phyloP scores from a whole-genome alignment of 2,113 vertebrate species.

The Aramus guarauna region DNA sequence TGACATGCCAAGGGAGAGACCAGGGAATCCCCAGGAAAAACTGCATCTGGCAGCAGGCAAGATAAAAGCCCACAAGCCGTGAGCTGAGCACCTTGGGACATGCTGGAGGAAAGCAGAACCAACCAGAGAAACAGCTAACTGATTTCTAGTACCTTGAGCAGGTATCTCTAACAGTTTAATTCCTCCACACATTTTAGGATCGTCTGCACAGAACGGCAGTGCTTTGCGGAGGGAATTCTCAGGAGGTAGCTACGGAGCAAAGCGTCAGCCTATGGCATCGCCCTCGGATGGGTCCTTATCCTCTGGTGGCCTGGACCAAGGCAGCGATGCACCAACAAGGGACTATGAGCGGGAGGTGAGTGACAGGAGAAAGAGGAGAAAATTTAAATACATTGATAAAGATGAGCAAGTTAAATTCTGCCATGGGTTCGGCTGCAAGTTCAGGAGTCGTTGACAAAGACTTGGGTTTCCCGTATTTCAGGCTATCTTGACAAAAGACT shows the following conservation, averaged over 20 bases:
- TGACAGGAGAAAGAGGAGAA: neutral
- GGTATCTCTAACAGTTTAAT: neutral
- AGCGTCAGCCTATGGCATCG: slow-evolving; percentile 91
- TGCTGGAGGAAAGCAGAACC: neutral
- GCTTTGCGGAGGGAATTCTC: slow-evolving; percentile 90
- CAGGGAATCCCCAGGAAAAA: neutral
- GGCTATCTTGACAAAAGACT: neutral
- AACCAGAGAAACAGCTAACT: neutral
- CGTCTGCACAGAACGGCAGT: slow-evolving; percentile 91
- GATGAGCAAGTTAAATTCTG: neutral
- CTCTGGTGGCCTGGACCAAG: slow-evolving; percentile 91
- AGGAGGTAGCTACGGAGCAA: slow-evolving; percentile 86
- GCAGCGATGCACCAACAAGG: slow-evolving; percentile 84
- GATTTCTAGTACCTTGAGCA: too few relatives aligned
- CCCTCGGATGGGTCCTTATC: slow-evolving; percentile 95
- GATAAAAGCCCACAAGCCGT: neutral
- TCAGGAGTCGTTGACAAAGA: accelerated
- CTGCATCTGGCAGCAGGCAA: neutral
- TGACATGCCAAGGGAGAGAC: neutral
- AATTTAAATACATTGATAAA: neutral
- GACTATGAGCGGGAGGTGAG: slow-evolving; percentile 95
- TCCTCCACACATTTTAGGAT: slow-evolving; percentile 64
- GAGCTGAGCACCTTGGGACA: neutral
- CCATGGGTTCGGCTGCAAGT: neutral
- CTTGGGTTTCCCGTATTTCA: neutral